phyloP scores from a whole-genome alignment of 2,113 vertebrate species.

The Riparia riparia region DNA sequence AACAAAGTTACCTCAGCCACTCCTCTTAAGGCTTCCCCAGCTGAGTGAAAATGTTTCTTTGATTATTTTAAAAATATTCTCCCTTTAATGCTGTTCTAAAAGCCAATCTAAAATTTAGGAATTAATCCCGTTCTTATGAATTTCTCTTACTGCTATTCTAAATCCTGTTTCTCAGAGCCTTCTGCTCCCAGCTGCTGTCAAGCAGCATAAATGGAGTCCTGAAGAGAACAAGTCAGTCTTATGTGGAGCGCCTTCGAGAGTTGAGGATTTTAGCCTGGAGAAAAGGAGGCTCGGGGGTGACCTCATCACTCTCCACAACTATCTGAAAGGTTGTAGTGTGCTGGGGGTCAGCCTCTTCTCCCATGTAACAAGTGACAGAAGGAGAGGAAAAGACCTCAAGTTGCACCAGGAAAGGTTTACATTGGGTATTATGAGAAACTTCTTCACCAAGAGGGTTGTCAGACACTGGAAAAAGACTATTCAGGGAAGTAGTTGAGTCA shows the following conservation, averaged over 20 bases:
- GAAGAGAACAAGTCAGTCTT: not conserved
- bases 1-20: not conserved
- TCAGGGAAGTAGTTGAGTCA: not conserved
- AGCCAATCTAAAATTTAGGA: not conserved
- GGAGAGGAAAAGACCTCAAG: not conserved
- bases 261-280: not conserved
- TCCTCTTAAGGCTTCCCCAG: not conserved
- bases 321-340: rapidly evolving
- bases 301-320: not conserved
- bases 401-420: not conserved
- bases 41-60: not conserved
- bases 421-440: not conserved
- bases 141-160: not conserved
- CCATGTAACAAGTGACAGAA: not conserved
- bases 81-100: not conserved
- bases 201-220: not conserved
- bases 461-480: not conserved
- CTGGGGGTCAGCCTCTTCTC: rapidly evolving
- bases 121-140: not conserved
- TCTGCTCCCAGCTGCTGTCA: not conserved
- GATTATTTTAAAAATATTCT: not conserved
- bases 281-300: not conserved
- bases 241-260: rapidly evolving
- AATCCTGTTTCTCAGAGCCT: not conserved
- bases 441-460: not conserved